Conservation (phyloP, 2,888 invertebrate genomes). For the Scotopteryx bipunctaria region DNA sequence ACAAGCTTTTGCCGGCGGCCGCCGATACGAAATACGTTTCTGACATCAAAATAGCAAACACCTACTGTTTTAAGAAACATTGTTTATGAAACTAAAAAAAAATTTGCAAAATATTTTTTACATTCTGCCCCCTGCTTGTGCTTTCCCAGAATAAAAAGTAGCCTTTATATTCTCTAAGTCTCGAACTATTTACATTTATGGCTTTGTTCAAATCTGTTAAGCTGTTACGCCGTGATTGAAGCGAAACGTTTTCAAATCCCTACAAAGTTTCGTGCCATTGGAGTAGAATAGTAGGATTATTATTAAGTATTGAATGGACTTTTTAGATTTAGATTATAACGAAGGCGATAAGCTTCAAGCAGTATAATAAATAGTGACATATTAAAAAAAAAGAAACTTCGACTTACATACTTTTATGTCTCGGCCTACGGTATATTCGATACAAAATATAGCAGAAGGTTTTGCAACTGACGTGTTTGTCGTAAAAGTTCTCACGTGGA, state of each 20-base stretch:
- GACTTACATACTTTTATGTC: constrained; percentile 15
- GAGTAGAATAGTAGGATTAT: no score
- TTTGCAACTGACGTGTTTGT: not conserved
- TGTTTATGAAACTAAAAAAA: no score
- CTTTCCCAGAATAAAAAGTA: no score
- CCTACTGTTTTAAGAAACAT: not conserved
- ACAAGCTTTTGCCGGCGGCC: not conserved
- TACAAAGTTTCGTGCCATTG: no score
- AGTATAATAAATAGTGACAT: not conserved
- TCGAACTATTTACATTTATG: no score
- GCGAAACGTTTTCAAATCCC: no score
- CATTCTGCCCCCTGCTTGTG: no score
- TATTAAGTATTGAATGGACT: no score
- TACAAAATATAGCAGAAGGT: constrained; percentile 7
- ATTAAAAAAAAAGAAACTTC: not conserved
- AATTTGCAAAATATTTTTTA: no score
- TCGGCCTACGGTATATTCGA: not conserved
- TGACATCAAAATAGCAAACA: not conserved
- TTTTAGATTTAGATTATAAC: not conserved
- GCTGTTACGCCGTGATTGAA: no score
- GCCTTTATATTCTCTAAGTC: no score
- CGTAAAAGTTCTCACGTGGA: constrained; percentile 10
- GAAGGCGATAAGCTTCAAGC: not conserved
- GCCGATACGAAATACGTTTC: not conserved
- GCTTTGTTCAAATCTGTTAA: no score